Evolutionary conservation across 2,113 vertebrate genomes (phyloP).

Genomic region (Chaetodon auriga): DNA sequence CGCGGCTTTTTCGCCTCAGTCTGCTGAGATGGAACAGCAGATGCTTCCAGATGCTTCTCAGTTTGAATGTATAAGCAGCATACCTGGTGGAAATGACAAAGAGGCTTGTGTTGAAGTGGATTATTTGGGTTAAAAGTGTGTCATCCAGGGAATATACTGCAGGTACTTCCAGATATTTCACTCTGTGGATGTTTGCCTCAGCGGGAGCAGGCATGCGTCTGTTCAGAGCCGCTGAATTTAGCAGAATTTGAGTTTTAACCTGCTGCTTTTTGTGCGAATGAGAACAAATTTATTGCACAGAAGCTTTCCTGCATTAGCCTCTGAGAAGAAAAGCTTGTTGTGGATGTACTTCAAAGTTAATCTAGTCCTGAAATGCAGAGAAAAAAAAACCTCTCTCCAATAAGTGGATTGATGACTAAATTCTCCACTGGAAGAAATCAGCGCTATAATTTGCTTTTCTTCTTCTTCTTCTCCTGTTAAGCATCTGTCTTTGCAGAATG

Average conservation of each 20-base stretch:
- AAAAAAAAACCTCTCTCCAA: background rate
- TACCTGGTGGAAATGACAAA: background rate
- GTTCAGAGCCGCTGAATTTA: background rate
- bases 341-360: constrained; percentile 2
- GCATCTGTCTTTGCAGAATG: background rate
- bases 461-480: background rate
- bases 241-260: background rate
- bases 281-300: background rate
- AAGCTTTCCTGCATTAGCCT: background rate
- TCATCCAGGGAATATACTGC: background rate
- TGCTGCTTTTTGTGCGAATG: background rate
- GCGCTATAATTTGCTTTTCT: background rate
- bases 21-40: constrained; percentile 1
- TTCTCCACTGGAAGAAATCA: background rate
- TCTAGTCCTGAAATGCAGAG: constrained; percentile 6
- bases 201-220: background rate
- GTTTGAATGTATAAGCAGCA: background rate
- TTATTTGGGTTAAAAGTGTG: constrained; percentile 11
- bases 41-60: background rate
- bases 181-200: background rate
- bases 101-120: background rate
- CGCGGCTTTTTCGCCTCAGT: background rate
- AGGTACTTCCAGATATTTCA: background rate
- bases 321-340: background rate
- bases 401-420: constrained; percentile 39